Evolutionary conservation across 1,140 invertebrate species (phyloP), one percentile per base, ranked within the genome.

Genomic region (Anadara kagoshimensis): DNA sequence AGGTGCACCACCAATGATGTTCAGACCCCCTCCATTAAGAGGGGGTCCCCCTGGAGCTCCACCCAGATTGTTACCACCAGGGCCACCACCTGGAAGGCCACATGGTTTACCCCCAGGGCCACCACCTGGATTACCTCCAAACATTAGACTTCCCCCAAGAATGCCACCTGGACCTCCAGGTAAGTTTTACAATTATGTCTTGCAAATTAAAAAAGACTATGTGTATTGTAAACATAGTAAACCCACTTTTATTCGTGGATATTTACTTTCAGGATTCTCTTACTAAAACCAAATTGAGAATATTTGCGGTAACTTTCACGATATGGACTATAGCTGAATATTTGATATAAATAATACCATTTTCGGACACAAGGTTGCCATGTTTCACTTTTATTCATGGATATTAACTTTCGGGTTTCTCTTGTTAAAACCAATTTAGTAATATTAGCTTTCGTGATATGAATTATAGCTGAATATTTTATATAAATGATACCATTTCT

Each of bases 31-130:
- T 4, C 78, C 82, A 47, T 56, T 85, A 18, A 74, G 84, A 29
- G 80, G 81, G 36, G 81, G 77, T 22, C 84, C 82, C 8, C 79
- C 85, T 29, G 87, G 85, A 54, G 79, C 84, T n/a, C 87, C 93
- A 0, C 89, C 93, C 29, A 83, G 89, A 44, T 78, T 89, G 92
- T 51, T 93, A 91, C 90, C 87, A n/a, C 87, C 88, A 47, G 85
- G 91, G 47, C 88, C 93, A 71, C 92, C 92, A 0, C 92, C 92
- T 18, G 93, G 93, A 3, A 92, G 93, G 82, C 93, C 95, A 10
- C 95, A 96, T 5, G 97, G 96, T 57, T 94, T 97, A 18, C 97
- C 97, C 7, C 90, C 90, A 47, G 89, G 89, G 22, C 90, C 90
- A 43, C 91, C 91, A 24, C 91, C 91, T 44, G 91, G 91, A 62